phyloP scores from a whole-genome alignment of 2,888 invertebrate species.

The Lingula anatina region DNA sequence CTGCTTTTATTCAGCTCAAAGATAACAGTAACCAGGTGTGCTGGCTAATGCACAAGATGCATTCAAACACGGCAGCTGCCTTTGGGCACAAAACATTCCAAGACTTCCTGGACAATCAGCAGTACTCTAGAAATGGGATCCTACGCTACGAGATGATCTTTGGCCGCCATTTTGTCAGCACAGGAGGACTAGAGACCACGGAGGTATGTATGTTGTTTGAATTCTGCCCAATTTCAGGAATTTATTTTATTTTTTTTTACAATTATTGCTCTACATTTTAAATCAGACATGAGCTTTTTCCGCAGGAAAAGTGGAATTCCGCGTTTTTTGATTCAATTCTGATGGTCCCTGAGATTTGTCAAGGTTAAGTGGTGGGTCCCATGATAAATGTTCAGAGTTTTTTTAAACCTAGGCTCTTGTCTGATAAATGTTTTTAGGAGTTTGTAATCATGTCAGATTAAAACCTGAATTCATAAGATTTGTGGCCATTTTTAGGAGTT shows the following conservation, averaged over 20 bases:
- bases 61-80: constrained; percentile 3
- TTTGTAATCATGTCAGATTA: too few species aligned
- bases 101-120: constrained; percentile 58
- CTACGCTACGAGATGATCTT: constrained; percentile 59
- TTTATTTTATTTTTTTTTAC: constrained; percentile 4
- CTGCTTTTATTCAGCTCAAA: constrained; percentile 39
- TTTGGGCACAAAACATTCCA: constrained; percentile 44
- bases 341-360: too few species aligned
- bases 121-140: constrained; percentile 57
- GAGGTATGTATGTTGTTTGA: constrained; percentile 30
- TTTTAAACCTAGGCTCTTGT: too few species aligned
- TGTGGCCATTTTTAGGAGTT: constrained; percentile 47
- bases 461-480: background rate
- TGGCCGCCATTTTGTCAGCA: constrained; percentile 58
- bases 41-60: constrained; percentile 51
- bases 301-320: too few species aligned
- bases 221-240: too few species aligned
- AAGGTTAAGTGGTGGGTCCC: too few species aligned
- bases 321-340: too few species aligned
- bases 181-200: constrained; percentile 57
- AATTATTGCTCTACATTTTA: too few species aligned
- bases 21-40: constrained; percentile 49
- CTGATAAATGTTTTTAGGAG: too few species aligned
- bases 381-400: too few species aligned
- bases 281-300: too few species aligned